Conservation (phyloP, 2,888 invertebrate genomes). For the Panopea generosa region DNA sequence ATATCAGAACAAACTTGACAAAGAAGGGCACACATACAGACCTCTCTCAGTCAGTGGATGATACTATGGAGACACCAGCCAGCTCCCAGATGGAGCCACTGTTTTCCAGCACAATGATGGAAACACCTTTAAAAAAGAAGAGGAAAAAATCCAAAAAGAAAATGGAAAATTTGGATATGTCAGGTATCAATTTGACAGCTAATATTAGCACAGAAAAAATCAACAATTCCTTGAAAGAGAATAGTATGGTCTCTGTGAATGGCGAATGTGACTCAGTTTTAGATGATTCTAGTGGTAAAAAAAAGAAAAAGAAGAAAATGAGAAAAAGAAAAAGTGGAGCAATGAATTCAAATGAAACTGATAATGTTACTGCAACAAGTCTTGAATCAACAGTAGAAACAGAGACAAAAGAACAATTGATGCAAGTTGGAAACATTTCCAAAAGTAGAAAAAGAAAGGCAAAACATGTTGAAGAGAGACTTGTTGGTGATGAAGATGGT, state of each 20-base stretch:
- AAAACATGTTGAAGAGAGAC: not conserved
- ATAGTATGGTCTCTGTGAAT: not conserved
- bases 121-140: conserved; percentile 2
- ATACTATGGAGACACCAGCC: not conserved
- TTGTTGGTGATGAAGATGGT: not conserved
- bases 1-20: no score
- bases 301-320: conserved; percentile 6
- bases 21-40: no score
- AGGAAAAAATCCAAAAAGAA: not conserved
- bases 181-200: not conserved
- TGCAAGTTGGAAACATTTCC: not conserved
- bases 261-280: not conserved
- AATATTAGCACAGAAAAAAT: not conserved
- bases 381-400: no score
- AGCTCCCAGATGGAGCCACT: conserved; percentile 16
- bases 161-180: not conserved
- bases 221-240: no score
- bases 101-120: not conserved
- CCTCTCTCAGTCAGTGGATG: not conserved
- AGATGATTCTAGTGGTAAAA: not conserved
- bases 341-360: no score
- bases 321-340: conserved; percentile 4
- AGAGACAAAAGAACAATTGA: not conserved
- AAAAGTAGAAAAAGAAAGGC: not conserved
- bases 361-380: no score